Evolutionary conservation across 2,797 vertebrate genomes (phyloP).

Genomic region (Microctenopoma stevenorrisi): DNA sequence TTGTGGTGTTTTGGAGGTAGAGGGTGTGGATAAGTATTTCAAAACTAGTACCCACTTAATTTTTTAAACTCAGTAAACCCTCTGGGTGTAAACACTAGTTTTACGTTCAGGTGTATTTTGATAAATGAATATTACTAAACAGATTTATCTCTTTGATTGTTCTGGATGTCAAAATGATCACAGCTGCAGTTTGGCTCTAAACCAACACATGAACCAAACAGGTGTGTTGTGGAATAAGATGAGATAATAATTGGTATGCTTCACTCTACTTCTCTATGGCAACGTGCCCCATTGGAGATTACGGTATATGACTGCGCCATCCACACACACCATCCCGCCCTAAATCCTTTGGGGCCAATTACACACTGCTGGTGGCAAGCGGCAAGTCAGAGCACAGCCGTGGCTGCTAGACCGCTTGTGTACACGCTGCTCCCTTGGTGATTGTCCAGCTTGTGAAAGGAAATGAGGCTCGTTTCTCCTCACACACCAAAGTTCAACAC

Average conservation of each 20-base stretch:
- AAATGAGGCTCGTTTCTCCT: slow-evolving; percentile 34
- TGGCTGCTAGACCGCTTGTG: slow-evolving; percentile 72
- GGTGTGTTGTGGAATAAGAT: slow-evolving; percentile 81
- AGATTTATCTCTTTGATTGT: slow-evolving; percentile 7
- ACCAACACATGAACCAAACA: slow-evolving; percentile 63
- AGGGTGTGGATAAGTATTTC: too few relatives aligned
- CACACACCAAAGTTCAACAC: neutral
- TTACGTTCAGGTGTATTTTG: neutral
- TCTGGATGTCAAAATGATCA: slow-evolving; percentile 26
- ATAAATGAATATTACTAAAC: neutral
- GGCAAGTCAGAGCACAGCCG: slow-evolving; percentile 84
- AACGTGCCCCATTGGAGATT: slow-evolving; percentile 81
- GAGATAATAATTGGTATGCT: slow-evolving; percentile 81
- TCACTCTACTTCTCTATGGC: slow-evolving; percentile 77
- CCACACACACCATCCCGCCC: slow-evolving; percentile 61
- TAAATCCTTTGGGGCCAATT: slow-evolving; percentile 84
- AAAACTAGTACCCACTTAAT: too few relatives aligned
- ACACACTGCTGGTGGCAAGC: slow-evolving; percentile 77
- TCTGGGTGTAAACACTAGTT: too few relatives aligned
- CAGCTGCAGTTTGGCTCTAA: slow-evolving; percentile 46
- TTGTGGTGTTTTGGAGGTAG: too few relatives aligned
- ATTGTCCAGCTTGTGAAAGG: slow-evolving; percentile 53
- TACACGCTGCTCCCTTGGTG: slow-evolving; percentile 63
- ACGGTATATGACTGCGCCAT: slow-evolving; percentile 68
- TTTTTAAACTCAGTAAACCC: too few relatives aligned